phyloP scores from a whole-genome alignment of 2,888 invertebrate species.

The Biston stratarius region DNA sequence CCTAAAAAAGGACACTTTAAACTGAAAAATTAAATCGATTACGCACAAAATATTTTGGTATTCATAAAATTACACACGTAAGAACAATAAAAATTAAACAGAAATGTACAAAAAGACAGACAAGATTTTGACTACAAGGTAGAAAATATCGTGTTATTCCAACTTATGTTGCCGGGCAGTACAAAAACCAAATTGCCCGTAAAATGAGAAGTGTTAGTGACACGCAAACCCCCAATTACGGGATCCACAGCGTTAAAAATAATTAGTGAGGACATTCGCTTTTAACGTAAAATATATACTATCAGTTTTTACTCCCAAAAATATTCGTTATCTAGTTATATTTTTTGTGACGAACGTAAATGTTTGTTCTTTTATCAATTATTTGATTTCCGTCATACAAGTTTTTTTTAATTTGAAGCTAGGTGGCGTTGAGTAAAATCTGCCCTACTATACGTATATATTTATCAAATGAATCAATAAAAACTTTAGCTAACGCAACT shows the following conservation, averaged over 20 bases:
- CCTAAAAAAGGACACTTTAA: too few relatives aligned
- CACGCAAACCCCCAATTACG: constrained; percentile 77
- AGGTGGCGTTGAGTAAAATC: background rate
- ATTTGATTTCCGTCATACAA: too few relatives aligned
- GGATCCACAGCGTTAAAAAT: constrained; percentile 73
- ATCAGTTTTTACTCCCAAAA: constrained; percentile 18
- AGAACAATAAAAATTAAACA: background rate
- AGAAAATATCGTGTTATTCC: background rate
- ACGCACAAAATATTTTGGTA: background rate
- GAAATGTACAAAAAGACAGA: background rate
- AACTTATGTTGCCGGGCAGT: constrained; percentile 32
- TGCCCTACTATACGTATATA: background rate
- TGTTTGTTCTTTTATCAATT: too few relatives aligned
- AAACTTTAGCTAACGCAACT: background rate
- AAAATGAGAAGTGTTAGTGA: constrained; percentile 64
- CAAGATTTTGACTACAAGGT: background rate
- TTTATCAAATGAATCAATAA: background rate
- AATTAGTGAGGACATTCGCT: constrained; percentile 63
- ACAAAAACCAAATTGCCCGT: constrained; percentile 41
- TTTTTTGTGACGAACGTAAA: too few relatives aligned
- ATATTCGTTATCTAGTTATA: too few relatives aligned
- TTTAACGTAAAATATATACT: constrained; percentile 45
- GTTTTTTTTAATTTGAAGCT: too few relatives aligned
- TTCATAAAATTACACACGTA: background rate
- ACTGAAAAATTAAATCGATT: too few relatives aligned